Base-by-base conservation (phyloP, 2,113 vertebrate genomes). In the Rhinolophus sinicus region DNA sequence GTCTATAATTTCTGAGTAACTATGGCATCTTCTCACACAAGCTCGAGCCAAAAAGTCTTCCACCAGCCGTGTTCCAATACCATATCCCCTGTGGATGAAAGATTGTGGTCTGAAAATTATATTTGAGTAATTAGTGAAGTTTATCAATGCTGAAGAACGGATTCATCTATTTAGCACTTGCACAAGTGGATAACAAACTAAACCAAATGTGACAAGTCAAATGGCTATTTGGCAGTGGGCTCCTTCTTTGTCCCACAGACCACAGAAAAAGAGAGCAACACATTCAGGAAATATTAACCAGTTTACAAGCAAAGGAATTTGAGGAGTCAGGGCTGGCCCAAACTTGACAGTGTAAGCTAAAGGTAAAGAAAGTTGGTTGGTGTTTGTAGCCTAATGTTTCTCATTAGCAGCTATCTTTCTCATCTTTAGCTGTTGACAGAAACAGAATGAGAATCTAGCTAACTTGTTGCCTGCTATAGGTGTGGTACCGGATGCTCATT, bases 11-110 rank as follows among this genome's bases (percentile, higher is more conserved):
- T 99, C 99, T 88, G 98, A 98, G 70, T 99, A 99, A 97, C 98
- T 99, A 44, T 98, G 98, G 92, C 99, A 99, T 95, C 98, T 98
- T 89, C 96, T 98, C 93, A 99, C 98, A 83, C 98, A 97, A 54
- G 99, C 98, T 76, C 88, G 98, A 96, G 99, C 99, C 97, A 99
- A 96, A 97, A 99, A 99, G 76, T 99, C 99, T 97, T 99, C 99
- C 22, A 99, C 95, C 69, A 99, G 98, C 40, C 99, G 96, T 52
- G 98, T 40, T 4, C 99, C 99, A 83, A 99, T 98, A 88, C 96
- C 73, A 0, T 99, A 98, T 50, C 99, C 99, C 98, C 99, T 99
- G 93, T n/a, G 65, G 95, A 87, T 78, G 19, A 78, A 93, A 96
- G 15, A 88, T 18, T 44, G 16, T 77, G 22, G 52, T 81, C 70